Base-by-base conservation (phyloP, 1,140 invertebrate genomes). In the Dysdera silvatica region DNA sequence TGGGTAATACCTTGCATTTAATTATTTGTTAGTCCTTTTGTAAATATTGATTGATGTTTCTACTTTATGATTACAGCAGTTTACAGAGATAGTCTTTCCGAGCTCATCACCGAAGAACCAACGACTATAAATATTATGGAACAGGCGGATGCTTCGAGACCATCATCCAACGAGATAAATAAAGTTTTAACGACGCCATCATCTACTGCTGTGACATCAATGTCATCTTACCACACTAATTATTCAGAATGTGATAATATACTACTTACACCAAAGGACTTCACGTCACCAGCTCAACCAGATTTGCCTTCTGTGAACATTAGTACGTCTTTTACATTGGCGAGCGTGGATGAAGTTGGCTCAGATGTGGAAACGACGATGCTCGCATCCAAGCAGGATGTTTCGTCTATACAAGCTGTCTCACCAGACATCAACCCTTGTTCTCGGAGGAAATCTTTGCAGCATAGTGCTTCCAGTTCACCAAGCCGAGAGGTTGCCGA, bases 221-320 rank as follows among this genome's bases (percentile, higher is more conserved):
- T 61, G 23, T 20, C 59, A 23, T 48, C 40, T 37, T 52, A 61
- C 23, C 47, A 54, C 12, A 24, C 48, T 26, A 54, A 5, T 48
- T 63, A 40, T 56, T 26, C 41, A 6, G 53, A 55, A 18, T 64
- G 54, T 20, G 29, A 40, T 37, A 52, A 66, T 48, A 60, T 75
- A 70, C 80, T 93, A 2, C 87, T 95, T 82, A 91, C 89, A 2
- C 90, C 91, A 0, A 89, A 93, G 74, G 89, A 88, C 6, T 95
- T 93, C 70, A 88, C 83, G 76, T 87, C 80, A 40, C 80, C 83
- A 2, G 66, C 65, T 23, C 60, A 61, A 37, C 47, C 59, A 14
- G 54, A 61, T 47, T n/a, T 61, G 3, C 32, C 59, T 24, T 49
- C 18, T 8, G 28, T 20, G 12, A 51, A 40, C n/a, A n/a, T n/a